Base-by-base conservation (phyloP, 2,113 vertebrate species). In the Amblyornis subalaris region DNA sequence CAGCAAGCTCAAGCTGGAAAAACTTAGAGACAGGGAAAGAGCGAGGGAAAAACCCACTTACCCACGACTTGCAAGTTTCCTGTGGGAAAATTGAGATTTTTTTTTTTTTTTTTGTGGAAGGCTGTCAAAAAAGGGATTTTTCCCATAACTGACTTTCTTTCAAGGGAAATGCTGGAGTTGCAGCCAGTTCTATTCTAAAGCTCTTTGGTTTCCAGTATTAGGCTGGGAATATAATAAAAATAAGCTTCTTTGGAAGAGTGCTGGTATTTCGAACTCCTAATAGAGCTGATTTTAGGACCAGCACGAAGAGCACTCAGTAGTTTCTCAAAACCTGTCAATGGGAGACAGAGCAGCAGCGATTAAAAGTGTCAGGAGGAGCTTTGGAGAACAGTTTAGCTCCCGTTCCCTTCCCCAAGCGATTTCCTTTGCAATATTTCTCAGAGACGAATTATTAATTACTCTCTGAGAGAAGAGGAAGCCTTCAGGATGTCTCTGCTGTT, bases 101-200 rank as follows among this genome's bases (percentile, higher is more conserved):
- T 36, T 48, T n/a, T 62, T 81, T 36, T 48, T 38, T 38, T 79
- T 74, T 60, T 12, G 74, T 89, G 95, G 88, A 95, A 93, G 60
- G 85, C 85, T 96, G 92, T 95, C 94, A 95, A 88, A 91, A 89
- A 72, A 82, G 54, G 78, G 93, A 95, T 95, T 96, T 96, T 96
- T 94, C 94, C 96, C 96, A 96, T 87, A 94, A 81, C 90, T 93
- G 12, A 29, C 65, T 94, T 67, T 62, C 70, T 94, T 96, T 65
- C 87, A 85, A 71, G 94, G 91, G 81, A 96, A 95, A 85, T 55
- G 77, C 58, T 94, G 78, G 55, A 90, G 51, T 17, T 93, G 50
- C 78, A 94, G 94, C 89, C 93, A 95, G 93, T 64, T 92, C 95
- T 78, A 65, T 50, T 92, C 89, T 81, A 80, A 87, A 92, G 77